Evolutionary conservation across 2,797 vertebrate species (phyloP).

Genomic region (Prunella strophiata): DNA sequence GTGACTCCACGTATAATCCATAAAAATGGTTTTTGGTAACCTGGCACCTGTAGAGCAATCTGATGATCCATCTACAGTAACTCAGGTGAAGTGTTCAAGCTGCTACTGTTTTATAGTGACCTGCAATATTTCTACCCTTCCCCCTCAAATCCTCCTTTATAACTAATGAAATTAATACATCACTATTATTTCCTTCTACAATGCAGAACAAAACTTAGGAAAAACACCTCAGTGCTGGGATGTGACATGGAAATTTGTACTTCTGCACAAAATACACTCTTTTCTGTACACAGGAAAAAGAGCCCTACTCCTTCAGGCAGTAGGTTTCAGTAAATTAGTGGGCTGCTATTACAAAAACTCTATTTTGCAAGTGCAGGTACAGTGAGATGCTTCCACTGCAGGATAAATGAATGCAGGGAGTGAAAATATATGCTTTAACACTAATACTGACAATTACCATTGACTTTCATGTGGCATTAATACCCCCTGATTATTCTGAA

Average conservation of each 20-base stretch:
- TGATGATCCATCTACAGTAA: neutral
- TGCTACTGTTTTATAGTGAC: neutral
- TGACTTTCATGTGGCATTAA: neutral
- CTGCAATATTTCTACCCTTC: neutral
- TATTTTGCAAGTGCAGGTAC: neutral
- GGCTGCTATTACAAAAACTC: neutral
- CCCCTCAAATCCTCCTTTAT: neutral
- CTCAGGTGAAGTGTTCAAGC: neutral
- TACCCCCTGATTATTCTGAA: neutral
- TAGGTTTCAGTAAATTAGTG: neutral
- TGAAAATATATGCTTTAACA: neutral
- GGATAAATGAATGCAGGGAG: neutral
- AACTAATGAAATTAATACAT: neutral
- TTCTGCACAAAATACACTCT: neutral
- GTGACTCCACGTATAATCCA: neutral
- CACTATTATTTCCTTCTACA: neutral
- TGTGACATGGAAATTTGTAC: neutral
- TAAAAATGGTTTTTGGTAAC: neutral
- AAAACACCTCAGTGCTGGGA: neutral
- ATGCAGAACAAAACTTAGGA: neutral
- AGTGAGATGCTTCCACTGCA: neutral
- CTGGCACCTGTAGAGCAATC: neutral
- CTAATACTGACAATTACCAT: neutral
- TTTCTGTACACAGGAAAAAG: neutral
- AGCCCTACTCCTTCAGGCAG: neutral